Evolutionary conservation across 2,113 vertebrate species (phyloP).

Genomic region (Prietella phreatophila): DNA sequence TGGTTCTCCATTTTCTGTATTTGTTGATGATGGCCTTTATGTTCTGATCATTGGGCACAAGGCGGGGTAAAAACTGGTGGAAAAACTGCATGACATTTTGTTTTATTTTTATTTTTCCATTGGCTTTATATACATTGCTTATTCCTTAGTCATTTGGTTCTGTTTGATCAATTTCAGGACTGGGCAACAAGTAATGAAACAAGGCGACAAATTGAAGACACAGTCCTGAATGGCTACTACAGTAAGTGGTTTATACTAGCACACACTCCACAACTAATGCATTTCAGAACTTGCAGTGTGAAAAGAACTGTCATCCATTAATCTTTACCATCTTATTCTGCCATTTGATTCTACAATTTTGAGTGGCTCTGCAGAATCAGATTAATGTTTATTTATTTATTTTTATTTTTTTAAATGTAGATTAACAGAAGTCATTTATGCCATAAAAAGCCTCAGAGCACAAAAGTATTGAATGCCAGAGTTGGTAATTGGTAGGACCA

Average conservation of each 20-base stretch:
- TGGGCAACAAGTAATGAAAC: slow-evolving; percentile 92
- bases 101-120: not conserved
- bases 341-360: not conserved
- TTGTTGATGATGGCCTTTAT: too few species aligned
- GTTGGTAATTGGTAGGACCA: too few species aligned
- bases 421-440: not conserved
- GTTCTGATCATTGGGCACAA: too few species aligned
- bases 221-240: slow-evolving; percentile 92
- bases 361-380: not conserved
- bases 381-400: too few species aligned
- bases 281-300: slow-evolving; percentile 1
- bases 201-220: slow-evolving; percentile 86
- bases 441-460: too few species aligned
- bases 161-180: slow-evolving; percentile 64
- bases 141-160: slow-evolving; percentile 13
- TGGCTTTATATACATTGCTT: not conserved
- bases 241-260: slow-evolving; percentile 77
- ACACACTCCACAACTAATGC: not conserved
- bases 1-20: too few species aligned
- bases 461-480: too few species aligned
- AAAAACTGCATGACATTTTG: not conserved
- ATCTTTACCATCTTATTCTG: not conserved
- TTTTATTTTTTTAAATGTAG: not conserved
- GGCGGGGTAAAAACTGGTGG: too few species aligned
- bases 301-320: not conserved